phyloP scores from a whole-genome alignment of 2,797 vertebrate genomes.

The Sebastes matsubarae region DNA sequence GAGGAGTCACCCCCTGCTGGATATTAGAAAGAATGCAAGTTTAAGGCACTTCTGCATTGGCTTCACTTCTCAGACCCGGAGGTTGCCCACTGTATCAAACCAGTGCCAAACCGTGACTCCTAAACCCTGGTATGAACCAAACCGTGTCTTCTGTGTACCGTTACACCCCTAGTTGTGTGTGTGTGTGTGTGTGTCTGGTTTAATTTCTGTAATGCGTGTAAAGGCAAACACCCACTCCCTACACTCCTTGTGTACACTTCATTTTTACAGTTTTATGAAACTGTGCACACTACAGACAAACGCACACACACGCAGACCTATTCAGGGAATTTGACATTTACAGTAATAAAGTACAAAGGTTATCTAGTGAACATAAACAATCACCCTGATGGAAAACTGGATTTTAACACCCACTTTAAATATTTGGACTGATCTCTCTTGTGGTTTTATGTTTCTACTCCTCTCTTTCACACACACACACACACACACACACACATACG shows the following conservation, averaged over 20 bases:
- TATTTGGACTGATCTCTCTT: conserved; percentile 26
- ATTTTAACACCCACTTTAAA: conserved; percentile 46
- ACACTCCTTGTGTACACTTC: conserved; percentile 3
- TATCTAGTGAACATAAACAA: conserved; percentile 41
- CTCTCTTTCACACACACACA: not conserved
- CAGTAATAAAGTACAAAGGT: not conserved
- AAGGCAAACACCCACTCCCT: conserved; percentile 1
- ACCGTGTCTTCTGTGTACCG: not conserved
- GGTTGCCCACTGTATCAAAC: not conserved
- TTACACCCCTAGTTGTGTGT: not conserved
- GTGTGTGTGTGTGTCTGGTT: conserved; percentile 6
- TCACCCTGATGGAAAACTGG: conserved; percentile 39
- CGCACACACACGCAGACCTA: not conserved
- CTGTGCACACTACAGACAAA: not conserved
- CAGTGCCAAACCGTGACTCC: not conserved
- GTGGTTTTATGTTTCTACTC: conserved; percentile 35
- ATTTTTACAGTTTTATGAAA: conserved; percentile 16
- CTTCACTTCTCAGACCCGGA: too few species aligned
- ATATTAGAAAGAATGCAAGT: too few species aligned
- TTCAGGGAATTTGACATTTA: conserved; percentile 19
- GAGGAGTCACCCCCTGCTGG: too few species aligned
- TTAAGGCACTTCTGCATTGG: too few species aligned
- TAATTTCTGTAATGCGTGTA: conserved; percentile 17
- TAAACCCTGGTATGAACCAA: not conserved
- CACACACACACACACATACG: not conserved